Conservation (phyloP, 92 coral and sea anemone species). For the Zoanthus sociatus region DNA sequence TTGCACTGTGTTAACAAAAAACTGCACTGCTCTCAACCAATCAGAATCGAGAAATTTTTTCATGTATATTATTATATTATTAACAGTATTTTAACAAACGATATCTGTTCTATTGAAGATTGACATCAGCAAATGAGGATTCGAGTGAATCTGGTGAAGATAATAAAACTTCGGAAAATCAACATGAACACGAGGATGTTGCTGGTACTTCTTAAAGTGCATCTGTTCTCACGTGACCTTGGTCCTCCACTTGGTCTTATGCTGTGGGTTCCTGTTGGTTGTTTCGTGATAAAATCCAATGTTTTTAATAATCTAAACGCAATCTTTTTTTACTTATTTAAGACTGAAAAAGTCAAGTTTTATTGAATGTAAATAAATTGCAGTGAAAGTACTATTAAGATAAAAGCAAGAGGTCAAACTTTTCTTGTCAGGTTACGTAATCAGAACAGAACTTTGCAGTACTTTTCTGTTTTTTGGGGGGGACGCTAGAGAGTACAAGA, state of each 20-base stretch:
- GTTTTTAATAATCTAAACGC: too few relatives aligned
- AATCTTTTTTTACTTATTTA: too few relatives aligned
- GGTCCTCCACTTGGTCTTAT: not conserved
- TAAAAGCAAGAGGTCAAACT: too few relatives aligned
- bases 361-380: too few relatives aligned
- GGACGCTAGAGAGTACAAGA: slow-evolving; percentile 34
- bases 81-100: not conserved
- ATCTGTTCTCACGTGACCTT: not conserved
- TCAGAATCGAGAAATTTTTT: too few relatives aligned
- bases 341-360: too few relatives aligned
- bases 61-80: too few relatives aligned
- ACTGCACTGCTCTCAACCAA: too few relatives aligned
- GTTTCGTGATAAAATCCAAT: too few relatives aligned
- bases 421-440: too few relatives aligned
- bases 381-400: too few relatives aligned
- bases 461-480: slow-evolving; percentile 15
- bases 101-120: not conserved
- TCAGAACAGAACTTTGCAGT: not conserved
- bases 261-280: not conserved
- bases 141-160: not conserved
- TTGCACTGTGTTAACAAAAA: too few relatives aligned
- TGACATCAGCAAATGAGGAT: not conserved
- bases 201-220: slow-evolving; percentile 30
- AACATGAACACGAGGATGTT: slow-evolving; percentile 12
- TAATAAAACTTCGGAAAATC: not conserved